These are phyloP conservation scores for Habroteleia sp. DNA, from an alignment of 2,888 invertebrate genomes.

Conservation along the genomic window DNA sequence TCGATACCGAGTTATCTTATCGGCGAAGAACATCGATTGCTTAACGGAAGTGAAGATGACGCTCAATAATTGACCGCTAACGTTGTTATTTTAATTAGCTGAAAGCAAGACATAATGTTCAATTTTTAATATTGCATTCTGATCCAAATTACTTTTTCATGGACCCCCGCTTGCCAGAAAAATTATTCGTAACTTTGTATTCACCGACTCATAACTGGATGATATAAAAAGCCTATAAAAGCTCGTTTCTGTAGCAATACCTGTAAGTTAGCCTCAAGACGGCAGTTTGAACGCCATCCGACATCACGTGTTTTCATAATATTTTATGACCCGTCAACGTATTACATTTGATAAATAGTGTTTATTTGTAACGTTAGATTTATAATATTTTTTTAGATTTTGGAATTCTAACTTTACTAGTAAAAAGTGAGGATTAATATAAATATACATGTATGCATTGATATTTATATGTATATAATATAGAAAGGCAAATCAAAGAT, in stretches of 20 bases:
- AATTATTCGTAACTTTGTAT: slow-evolving; percentile 29
- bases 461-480: no score
- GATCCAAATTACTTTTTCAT: not conserved
- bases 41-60: not conserved
- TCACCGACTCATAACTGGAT: slow-evolving; percentile 40
- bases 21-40: not conserved
- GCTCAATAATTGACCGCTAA: not conserved
- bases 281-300: slow-evolving; percentile 72
- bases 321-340: slow-evolving; percentile 69
- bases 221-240: slow-evolving; percentile 73
- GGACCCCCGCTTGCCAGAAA: slow-evolving; percentile 3
- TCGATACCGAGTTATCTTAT: not conserved
- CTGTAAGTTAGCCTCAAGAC: slow-evolving; percentile 57
- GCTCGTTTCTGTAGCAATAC: slow-evolving; percentile 39
- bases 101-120: not conserved
- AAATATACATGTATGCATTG: no score
- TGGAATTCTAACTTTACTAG: no score
- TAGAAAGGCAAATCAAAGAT: no score
- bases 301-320: slow-evolving; percentile 71
- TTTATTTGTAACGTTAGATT: not conserved
- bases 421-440: no score
- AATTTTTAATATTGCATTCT: not conserved
- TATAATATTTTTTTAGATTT: not conserved
- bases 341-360: slow-evolving; percentile 27
- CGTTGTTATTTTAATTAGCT: not conserved